Conservation (phyloP, 2,113 vertebrate species). For the Zingel zingel region DNA sequence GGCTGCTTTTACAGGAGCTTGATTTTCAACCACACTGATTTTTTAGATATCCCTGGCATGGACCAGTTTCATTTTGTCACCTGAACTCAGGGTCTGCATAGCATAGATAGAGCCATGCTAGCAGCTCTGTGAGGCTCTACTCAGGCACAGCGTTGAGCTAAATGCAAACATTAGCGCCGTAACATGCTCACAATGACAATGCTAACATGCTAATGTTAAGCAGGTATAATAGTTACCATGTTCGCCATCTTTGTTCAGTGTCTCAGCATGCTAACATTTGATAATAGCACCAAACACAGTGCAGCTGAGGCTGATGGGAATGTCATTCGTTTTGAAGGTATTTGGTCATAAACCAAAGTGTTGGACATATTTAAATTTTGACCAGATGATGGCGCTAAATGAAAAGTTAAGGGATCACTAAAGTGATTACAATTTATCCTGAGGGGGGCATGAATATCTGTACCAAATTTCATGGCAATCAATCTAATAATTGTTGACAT, state of each 20-base stretch:
- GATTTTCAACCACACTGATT: conserved; percentile 21
- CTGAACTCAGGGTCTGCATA: not conserved
- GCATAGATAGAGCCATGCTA: not conserved
- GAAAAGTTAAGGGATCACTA: not conserved
- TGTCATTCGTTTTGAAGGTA: not conserved
- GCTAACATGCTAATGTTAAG: not conserved
- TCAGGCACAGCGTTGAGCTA: not conserved
- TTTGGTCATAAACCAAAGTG: not conserved
- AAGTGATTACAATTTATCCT: not conserved
- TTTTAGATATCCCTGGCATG: not conserved
- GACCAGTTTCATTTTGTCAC: conserved; percentile 1
- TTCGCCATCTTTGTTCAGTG: not conserved
- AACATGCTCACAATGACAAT: not conserved
- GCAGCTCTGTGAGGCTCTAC: conserved; percentile 1
- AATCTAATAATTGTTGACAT: not conserved
- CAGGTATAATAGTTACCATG: not conserved
- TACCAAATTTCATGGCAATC: not conserved
- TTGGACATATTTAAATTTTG: not conserved
- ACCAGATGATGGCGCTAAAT: not conserved
- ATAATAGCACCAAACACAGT: not conserved
- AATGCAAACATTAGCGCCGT: not conserved
- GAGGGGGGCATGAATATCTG: not conserved
- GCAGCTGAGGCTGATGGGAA: not conserved
- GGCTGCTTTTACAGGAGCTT: conserved; percentile 30
- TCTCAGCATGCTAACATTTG: not conserved